These are phyloP conservation scores for Philantomba maxwellii DNA, from an alignment of 2,113 vertebrate genomes.

Conservation along the genomic window DNA sequence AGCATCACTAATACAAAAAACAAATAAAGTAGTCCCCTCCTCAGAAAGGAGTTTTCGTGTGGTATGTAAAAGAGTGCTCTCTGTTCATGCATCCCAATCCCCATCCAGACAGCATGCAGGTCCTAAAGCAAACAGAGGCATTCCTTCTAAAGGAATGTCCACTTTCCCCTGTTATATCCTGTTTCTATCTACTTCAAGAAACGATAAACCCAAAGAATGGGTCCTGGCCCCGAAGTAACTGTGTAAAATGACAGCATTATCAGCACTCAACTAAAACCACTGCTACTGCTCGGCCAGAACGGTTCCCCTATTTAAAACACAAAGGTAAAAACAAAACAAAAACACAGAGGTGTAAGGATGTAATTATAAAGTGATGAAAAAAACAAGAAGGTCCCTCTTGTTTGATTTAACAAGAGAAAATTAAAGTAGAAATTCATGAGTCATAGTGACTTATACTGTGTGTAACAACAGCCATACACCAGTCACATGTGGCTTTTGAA, in stretches of 20 bases:
- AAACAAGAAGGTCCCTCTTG: neutral
- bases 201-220: neutral
- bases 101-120: neutral
- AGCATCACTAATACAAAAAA: neutral
- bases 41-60: neutral
- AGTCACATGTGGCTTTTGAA: neutral
- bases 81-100: neutral
- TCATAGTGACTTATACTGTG: neutral
- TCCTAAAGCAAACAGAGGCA: neutral
- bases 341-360: neutral
- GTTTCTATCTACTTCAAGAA: neutral
- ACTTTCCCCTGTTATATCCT: neutral
- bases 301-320: neutral
- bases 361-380: neutral
- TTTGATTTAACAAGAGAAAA: neutral
- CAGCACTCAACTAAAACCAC: neutral
- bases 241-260: neutral
- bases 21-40: neutral
- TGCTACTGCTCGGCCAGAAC: neutral
- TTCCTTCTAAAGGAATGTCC: neutral
- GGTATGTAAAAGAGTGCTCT: neutral
- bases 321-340: slow-evolving; percentile 20
- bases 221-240: neutral
- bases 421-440: neutral
- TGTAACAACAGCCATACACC: neutral